phyloP scores from a whole-genome alignment of 2,797 vertebrate species.

The Schizothorax lantsangensis region DNA sequence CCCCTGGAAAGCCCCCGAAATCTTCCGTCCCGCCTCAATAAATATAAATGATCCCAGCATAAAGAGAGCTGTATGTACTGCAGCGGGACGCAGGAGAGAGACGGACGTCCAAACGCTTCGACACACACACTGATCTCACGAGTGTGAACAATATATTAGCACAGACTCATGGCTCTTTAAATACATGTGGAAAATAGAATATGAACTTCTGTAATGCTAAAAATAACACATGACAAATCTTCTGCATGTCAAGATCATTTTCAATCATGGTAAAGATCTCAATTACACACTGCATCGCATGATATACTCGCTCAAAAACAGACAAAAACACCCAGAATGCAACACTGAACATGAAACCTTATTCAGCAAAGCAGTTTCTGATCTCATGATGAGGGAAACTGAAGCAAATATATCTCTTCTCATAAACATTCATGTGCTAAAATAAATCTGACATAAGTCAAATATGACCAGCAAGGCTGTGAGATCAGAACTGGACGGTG shows the following conservation, averaged over 20 bases:
- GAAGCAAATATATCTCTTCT: not conserved
- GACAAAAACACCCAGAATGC: not conserved
- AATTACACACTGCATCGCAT: not conserved
- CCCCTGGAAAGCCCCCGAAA: constrained; percentile 53
- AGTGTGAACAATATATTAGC: constrained; percentile 22
- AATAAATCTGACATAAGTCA: constrained; percentile 28
- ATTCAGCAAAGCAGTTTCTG: not conserved
- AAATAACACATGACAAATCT: not conserved
- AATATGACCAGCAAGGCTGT: constrained; percentile 56
- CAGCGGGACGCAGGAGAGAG: not conserved
- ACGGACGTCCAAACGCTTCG: too few species aligned
- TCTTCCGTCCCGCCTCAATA: constrained; percentile 55
- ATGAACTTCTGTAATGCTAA: not conserved
- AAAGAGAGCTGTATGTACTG: constrained; percentile 40
- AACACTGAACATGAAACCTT: not conserved
- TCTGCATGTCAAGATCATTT: not conserved
- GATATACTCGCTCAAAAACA: not conserved
- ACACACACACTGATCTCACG: not conserved
- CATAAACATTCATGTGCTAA: not conserved
- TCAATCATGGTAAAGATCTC: not conserved
- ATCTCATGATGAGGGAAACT: too few species aligned
- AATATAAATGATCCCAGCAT: constrained; percentile 64
- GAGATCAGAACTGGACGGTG: constrained; percentile 86
- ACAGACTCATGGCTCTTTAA: constrained; percentile 14
- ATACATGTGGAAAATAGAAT: not conserved